Evolutionary conservation across 1,140 invertebrate species (phyloP).

Genomic region (Scaptomyza montana): DNA sequence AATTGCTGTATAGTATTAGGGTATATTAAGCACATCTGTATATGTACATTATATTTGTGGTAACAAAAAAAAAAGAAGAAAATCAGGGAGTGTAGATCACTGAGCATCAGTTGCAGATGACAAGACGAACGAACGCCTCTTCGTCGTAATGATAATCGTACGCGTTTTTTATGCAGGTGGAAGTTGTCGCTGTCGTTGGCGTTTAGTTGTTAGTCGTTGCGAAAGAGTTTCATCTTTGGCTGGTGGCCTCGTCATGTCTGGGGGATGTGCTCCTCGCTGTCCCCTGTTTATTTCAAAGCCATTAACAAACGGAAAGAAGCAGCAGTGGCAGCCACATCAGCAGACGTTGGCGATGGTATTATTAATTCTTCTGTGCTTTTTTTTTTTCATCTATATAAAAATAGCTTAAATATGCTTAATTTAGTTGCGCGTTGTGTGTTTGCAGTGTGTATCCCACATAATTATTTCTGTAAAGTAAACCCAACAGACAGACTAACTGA

Average conservation of each 20-base stretch:
- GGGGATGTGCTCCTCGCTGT: conserved; percentile 2
- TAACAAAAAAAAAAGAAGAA: conserved; percentile 10
- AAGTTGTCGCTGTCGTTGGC: conserved; percentile 65
- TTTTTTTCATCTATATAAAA: conserved; percentile 55
- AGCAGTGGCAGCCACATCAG: conserved; percentile 45
- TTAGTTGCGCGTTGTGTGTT: conserved; percentile 56
- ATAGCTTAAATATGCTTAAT: conserved; percentile 81
- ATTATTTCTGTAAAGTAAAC: conserved; percentile 77
- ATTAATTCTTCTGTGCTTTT: conserved; percentile 44
- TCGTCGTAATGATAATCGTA: conserved; percentile 46
- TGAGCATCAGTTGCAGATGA: conserved; percentile 8
- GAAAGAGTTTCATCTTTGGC: conserved; percentile 70
- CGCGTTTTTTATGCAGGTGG: conserved; percentile 66
- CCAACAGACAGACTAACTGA: conserved; percentile 43
- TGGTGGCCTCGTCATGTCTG: conserved; percentile 37
- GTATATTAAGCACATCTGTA: conserved; percentile 16
- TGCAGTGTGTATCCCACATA: conserved; percentile 66
- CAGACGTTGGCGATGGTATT: conserved; percentile 35
- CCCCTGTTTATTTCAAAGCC: conserved; percentile 69
- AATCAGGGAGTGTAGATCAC: conserved; percentile 22
- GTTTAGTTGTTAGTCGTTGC: conserved; percentile 47
- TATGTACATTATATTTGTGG: conserved; percentile 13
- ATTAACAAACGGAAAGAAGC: conserved; percentile 78
- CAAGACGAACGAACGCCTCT: conserved; percentile 16
- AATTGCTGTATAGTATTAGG: conserved; percentile 2